These are phyloP conservation scores for Oxygymnocypris stewartii DNA, from an alignment of 2,113 vertebrate species.

Conservation along the genomic window DNA sequence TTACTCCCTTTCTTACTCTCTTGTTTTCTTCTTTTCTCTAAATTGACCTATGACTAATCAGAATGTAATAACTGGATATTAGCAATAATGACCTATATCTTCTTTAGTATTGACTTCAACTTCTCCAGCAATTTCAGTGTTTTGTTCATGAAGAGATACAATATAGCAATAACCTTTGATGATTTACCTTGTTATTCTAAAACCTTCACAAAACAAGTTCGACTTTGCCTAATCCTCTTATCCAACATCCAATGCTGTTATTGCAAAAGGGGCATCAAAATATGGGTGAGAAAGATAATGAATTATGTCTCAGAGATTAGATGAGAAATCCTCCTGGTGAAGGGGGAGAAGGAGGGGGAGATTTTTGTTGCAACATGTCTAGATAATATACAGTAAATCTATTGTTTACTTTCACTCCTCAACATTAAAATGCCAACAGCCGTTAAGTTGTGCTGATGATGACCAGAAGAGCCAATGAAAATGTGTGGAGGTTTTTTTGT, in stretches of 20 bases:
- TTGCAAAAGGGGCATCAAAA: conserved; percentile 29
- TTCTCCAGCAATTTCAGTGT: background rate
- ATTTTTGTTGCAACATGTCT: background rate
- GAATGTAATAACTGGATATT: background rate
- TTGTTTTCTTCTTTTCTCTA: background rate
- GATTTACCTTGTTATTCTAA: conserved; percentile 33
- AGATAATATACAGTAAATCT: conserved; percentile 9
- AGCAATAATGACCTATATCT: background rate
- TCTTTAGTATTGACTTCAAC: background rate
- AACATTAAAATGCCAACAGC: conserved; percentile 26
- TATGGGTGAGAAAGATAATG: conserved; percentile 7
- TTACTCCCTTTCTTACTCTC: no score
- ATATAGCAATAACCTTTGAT: conserved; percentile 7
- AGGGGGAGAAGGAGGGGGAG: background rate
- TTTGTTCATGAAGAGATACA: background rate
- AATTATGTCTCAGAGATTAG: conserved; percentile 26
- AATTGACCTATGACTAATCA: background rate
- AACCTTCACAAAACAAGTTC: conserved; percentile 28
- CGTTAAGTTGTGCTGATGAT: background rate
- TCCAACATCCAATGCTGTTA: conserved; percentile 25
- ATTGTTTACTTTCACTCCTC: conserved; percentile 20
- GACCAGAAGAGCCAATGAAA: background rate
- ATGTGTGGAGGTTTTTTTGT: background rate
- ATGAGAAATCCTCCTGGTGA: conserved; percentile 12
- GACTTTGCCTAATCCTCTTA: conserved; percentile 32